phyloP scores from a whole-genome alignment of 2,113 vertebrate species.

The Larimichthys crocea region DNA sequence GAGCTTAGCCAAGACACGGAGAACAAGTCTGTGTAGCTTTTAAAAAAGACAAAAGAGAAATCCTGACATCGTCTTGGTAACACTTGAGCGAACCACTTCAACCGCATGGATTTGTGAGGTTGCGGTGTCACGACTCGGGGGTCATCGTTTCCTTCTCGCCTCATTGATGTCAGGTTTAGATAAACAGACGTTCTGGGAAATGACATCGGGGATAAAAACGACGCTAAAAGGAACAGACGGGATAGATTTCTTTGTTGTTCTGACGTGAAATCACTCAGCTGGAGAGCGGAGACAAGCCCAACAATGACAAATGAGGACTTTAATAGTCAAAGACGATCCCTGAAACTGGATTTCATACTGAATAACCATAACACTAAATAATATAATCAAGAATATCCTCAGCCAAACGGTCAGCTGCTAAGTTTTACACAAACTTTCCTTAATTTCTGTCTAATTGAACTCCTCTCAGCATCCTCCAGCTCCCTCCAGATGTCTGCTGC shows the following conservation, averaged over 20 bases:
- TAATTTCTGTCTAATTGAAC: constrained; percentile 33
- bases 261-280: not conserved
- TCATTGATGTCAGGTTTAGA: constrained; percentile 31
- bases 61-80: constrained; percentile 8
- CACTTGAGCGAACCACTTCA: constrained; percentile 34
- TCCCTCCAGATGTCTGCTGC: constrained; percentile 46
- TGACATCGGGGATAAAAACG: not conserved
- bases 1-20: constrained; percentile 55
- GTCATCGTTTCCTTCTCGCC: constrained; percentile 18
- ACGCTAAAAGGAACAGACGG: not conserved
- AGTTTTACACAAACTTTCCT: not conserved
- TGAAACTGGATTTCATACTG: not conserved
- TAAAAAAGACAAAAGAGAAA: constrained; percentile 19
- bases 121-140: constrained; percentile 18
- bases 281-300: too few relatives aligned
- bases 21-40: constrained; percentile 38
- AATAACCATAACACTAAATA: not conserved
- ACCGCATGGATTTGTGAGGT: not conserved
- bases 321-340: not conserved
- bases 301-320: not conserved
- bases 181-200: not conserved
- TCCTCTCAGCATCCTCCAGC: constrained; percentile 15
- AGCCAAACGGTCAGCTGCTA: not conserved
- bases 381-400: not conserved
- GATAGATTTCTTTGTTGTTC: not conserved